Conservation (phyloP, 2,113 vertebrate species). For the Oncorhynchus nerka region DNA sequence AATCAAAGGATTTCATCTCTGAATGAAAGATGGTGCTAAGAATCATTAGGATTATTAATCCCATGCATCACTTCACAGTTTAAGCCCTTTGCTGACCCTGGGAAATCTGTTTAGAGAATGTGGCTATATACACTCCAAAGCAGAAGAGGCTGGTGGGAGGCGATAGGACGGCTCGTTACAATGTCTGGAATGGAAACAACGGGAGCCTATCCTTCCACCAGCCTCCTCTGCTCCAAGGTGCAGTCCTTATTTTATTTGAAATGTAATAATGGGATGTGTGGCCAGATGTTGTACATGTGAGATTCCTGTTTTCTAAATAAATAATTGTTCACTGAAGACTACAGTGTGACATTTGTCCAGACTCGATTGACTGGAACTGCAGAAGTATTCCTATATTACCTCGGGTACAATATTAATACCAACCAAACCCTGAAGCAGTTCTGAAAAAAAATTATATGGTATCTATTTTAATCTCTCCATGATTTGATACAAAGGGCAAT, state of each 20-base stretch:
- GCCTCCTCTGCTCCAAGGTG: background rate
- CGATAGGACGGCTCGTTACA: too few relatives aligned
- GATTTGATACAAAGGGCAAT: background rate
- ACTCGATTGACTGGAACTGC: background rate
- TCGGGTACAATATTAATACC: background rate
- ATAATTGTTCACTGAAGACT: conserved; percentile 24
- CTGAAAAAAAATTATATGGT: too few relatives aligned
- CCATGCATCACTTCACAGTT: background rate
- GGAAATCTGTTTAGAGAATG: conserved; percentile 4
- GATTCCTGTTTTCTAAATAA: conserved; percentile 43
- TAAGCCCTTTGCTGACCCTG: background rate
- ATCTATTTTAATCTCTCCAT: background rate
- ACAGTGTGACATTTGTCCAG: background rate
- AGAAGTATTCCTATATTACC: background rate
- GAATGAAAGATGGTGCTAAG: background rate
- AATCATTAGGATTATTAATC: background rate
- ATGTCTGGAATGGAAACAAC: too few relatives aligned
- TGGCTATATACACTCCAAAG: background rate
- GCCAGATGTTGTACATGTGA: conserved; percentile 13
- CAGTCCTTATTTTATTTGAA: conserved; percentile 7
- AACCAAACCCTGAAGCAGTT: background rate
- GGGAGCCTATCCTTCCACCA: background rate
- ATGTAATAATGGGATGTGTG: conserved; percentile 7
- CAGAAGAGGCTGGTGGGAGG: too few relatives aligned
- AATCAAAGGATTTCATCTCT: background rate